Conservation (phyloP, 37 sponge, comb jelly and placozoan genomes). For the Oopsacas minuta region DNA sequence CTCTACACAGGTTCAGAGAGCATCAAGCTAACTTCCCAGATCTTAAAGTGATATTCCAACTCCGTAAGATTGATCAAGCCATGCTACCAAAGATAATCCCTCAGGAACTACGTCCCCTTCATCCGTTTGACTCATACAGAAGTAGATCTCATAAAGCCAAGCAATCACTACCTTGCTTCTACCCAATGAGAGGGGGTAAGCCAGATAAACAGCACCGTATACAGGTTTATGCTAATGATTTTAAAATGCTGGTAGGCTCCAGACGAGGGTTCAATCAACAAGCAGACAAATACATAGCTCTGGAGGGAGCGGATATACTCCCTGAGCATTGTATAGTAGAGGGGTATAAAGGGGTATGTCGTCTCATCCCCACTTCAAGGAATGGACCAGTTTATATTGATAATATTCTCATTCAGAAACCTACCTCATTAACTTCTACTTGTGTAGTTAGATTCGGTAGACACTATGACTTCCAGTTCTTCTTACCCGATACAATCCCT, state of each 20-base stretch:
- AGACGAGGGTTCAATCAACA: neutral
- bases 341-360: conserved; percentile 24
- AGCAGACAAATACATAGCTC: neutral
- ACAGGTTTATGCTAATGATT: neutral
- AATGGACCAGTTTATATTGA: conserved; percentile 33
- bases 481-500: conserved; percentile 23
- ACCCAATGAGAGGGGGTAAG: neutral
- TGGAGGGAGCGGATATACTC: conserved; percentile 27
- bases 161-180: neutral
- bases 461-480: conserved; percentile 30
- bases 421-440: conserved; percentile 29
- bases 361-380: conserved; percentile 39
- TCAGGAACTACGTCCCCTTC: conserved; percentile 8
- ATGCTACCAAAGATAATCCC: neutral
- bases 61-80: conserved; percentile 23
- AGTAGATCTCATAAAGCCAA: neutral
- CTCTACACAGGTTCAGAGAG: conserved; percentile 24
- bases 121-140: neutral
- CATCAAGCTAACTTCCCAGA: conserved; percentile 2
- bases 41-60: conserved; percentile 30
- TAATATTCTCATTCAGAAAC: conserved; percentile 22
- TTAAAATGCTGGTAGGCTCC: neutral
- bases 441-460: conserved; percentile 34
- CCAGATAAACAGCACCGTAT: conserved; percentile 8
- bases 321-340: conserved; percentile 55